Evolutionary conservation across 2,113 vertebrate genomes (phyloP).

Genomic region (Paedocypris sp.): DNA sequence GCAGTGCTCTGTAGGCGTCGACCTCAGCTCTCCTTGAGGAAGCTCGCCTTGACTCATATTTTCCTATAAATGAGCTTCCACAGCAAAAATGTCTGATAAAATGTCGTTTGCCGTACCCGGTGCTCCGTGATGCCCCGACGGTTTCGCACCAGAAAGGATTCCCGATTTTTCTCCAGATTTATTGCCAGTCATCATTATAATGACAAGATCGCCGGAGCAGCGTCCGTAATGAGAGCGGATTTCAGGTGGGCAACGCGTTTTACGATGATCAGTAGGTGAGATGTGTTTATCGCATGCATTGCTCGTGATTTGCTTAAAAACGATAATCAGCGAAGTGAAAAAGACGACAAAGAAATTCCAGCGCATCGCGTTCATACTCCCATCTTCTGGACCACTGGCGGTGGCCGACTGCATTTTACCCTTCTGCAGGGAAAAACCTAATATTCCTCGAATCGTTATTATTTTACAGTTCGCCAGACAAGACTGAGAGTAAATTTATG

Average conservation of each 20-base stretch:
- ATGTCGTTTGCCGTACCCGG: constrained; percentile 6
- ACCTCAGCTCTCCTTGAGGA: constrained; percentile 39
- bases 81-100: background rate
- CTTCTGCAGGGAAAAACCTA: background rate
- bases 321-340: background rate
- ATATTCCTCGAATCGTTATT: background rate
- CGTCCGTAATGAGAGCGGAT: constrained; percentile 44
- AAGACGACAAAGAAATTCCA: constrained; percentile 31
- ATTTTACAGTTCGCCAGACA: too few relatives aligned
- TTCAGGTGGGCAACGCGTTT: constrained; percentile 43
- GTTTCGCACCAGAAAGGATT: background rate
- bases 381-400: constrained; percentile 9
- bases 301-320: background rate
- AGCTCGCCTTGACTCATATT: constrained; percentile 35
- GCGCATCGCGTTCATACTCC: constrained; percentile 21
- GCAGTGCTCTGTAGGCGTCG: constrained; percentile 27
- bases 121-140: background rate
- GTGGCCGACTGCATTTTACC: background rate
- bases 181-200: constrained; percentile 13
- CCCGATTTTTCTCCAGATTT: background rate
- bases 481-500: too few relatives aligned
- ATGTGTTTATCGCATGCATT: background rate
- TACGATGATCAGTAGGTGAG: too few relatives aligned
- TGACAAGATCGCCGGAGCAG: constrained; percentile 26
- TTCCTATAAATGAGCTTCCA: constrained; percentile 21